Percentiles rank a stretch among this genome's conserved stretches.
phyloP scores from a whole-genome alignment of 2,888 invertebrate species.

The Apodemia mormo region DNA sequence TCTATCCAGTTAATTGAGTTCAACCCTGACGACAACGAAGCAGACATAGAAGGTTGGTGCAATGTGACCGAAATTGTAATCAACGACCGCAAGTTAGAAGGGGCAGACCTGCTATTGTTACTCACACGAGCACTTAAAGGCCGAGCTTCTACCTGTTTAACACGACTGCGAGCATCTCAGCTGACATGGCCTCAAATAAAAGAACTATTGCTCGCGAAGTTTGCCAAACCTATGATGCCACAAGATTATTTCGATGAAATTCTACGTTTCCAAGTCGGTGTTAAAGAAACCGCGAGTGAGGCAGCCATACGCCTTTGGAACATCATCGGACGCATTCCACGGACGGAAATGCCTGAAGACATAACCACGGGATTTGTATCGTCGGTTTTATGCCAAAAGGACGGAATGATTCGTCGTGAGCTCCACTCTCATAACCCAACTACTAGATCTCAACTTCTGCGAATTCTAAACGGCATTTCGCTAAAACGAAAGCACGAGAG shows the following conservation, averaged over 20 bases:
- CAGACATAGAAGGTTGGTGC: conserved; percentile 21
- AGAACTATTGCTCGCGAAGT: conserved; percentile 22
- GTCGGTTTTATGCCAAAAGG: conserved; percentile 23
- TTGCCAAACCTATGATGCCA: conserved; percentile 27
- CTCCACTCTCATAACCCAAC: conserved; percentile 24
- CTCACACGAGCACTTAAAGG: conserved; percentile 32
- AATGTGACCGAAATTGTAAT: conserved; percentile 28
- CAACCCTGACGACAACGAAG: neutral
- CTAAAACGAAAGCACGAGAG: conserved; percentile 21
- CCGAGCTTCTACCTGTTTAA: conserved; percentile 30
- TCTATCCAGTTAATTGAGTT: neutral
- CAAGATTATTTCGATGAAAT: conserved; percentile 30
- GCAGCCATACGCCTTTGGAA: conserved; percentile 27
- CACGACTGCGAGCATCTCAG: conserved; percentile 19
- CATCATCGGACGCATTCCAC: conserved; percentile 22
- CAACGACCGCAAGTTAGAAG: conserved; percentile 25
- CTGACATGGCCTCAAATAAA: conserved; percentile 25
- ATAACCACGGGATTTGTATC: conserved; percentile 24
- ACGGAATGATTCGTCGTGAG: conserved; percentile 25
- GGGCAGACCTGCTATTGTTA: conserved; percentile 31
- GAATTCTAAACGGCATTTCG: conserved; percentile 20
- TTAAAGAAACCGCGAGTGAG: conserved; percentile 24
- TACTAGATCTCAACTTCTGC: conserved; percentile 23
- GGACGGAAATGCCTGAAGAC: conserved; percentile 22
- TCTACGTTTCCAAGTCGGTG: conserved; percentile 20